Conservation (phyloP, 2,113 vertebrate species). For the Sigmodon hispidus region DNA sequence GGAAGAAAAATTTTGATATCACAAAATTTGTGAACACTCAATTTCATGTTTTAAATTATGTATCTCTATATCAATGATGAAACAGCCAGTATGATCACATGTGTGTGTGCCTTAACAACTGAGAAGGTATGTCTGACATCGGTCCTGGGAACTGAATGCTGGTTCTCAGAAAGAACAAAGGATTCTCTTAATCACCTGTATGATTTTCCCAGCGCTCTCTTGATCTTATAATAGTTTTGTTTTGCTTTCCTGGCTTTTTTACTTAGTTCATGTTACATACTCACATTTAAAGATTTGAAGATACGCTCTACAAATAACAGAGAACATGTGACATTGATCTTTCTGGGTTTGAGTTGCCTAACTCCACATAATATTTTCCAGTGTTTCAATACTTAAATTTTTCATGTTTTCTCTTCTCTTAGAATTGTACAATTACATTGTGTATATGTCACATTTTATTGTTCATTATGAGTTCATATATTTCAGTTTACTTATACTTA, state of each 20-base stretch:
- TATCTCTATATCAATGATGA: not conserved
- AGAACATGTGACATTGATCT: not conserved
- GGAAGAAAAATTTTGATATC: not conserved
- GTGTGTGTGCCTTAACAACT: not conserved
- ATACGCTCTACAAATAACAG: not conserved
- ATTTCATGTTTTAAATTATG: not conserved
- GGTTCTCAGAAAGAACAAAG: not conserved
- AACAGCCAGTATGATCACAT: not conserved
- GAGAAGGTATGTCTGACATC: not conserved
- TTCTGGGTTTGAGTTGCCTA: not conserved
- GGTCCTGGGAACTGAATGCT: not conserved
- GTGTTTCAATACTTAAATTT: not conserved
- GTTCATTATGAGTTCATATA: not conserved
- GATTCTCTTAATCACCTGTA: not conserved
- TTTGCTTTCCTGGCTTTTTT: not conserved
- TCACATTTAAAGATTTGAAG: not conserved
- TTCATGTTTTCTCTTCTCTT: not conserved
- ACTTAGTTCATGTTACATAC: not conserved
- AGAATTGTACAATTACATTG: not conserved
- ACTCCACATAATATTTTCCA: not conserved
- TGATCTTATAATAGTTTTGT: not conserved
- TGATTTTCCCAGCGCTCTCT: too few relatives aligned
- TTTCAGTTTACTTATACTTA: not conserved
- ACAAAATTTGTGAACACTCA: not conserved
- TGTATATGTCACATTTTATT: not conserved